Conservation (phyloP, 2,113 vertebrate species). For the Epinephelus moara region DNA sequence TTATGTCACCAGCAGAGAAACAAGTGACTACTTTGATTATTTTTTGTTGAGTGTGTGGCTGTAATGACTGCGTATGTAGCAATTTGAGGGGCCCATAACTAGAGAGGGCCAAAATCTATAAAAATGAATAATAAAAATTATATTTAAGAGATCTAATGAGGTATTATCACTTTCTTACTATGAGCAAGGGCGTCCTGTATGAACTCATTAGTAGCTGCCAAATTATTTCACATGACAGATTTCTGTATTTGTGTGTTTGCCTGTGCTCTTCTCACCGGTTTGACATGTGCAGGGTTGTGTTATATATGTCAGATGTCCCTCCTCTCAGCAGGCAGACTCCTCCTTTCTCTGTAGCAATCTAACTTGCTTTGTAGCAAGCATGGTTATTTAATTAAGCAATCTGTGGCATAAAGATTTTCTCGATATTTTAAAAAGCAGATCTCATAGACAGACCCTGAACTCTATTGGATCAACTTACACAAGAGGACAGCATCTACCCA, state of each 20-base stretch:
- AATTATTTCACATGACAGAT: neutral
- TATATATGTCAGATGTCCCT: neutral
- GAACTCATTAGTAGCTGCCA: neutral
- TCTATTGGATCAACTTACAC: no score
- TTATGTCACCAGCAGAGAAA: constrained; percentile 5
- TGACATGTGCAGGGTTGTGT: neutral
- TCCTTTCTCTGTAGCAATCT: neutral
- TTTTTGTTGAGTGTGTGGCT: neutral
- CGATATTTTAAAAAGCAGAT: no score
- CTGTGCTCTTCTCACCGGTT: neutral
- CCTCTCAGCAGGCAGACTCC: neutral
- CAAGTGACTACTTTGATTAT: neutral
- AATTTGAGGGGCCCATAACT: neutral
- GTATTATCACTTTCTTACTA: neutral
- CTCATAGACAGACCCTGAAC: no score
- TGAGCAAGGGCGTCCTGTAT: neutral
- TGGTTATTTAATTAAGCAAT: neutral
- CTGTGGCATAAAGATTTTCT: no score
- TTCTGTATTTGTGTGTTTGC: neutral
- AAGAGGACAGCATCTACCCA: no score
- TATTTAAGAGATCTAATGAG: neutral
- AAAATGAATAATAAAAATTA: no score
- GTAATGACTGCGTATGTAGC: neutral
- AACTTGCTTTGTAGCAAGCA: no score
- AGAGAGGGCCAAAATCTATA: neutral